Conservation (phyloP, 2,113 vertebrate species). For the Antidorcas marsupialis region DNA sequence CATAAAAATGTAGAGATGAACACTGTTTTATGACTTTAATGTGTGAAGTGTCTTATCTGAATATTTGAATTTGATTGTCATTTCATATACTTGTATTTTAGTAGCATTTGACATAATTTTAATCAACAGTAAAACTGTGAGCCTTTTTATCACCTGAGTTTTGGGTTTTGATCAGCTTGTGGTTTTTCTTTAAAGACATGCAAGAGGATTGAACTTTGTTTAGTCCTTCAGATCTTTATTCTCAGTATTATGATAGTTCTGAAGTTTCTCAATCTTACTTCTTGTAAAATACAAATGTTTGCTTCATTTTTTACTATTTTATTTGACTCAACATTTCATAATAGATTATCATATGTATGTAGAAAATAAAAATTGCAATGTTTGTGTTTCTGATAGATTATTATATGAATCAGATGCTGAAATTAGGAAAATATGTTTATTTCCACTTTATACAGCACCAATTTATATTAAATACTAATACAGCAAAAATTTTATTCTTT, state of each 20-base stretch:
- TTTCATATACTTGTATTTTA: neutral
- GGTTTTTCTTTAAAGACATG: neutral
- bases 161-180: neutral
- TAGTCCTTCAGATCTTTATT: neutral
- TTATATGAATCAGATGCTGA: neutral
- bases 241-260: neutral
- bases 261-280: neutral
- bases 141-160: neutral
- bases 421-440: neutral
- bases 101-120: conserved; percentile 8
- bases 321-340: neutral
- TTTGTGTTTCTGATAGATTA: neutral
- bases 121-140: neutral
- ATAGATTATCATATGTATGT: neutral
- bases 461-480: neutral
- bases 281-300: neutral
- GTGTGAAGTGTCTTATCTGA: neutral
- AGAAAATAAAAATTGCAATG: neutral
- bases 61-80: neutral
- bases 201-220: neutral
- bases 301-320: neutral
- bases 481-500: neutral
- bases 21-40: conserved; percentile 1
- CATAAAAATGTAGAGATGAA: conserved; percentile 41
- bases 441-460: neutral